Base-by-base conservation (phyloP, 2,797 vertebrate genomes). In the Etheostoma perlongum region DNA sequence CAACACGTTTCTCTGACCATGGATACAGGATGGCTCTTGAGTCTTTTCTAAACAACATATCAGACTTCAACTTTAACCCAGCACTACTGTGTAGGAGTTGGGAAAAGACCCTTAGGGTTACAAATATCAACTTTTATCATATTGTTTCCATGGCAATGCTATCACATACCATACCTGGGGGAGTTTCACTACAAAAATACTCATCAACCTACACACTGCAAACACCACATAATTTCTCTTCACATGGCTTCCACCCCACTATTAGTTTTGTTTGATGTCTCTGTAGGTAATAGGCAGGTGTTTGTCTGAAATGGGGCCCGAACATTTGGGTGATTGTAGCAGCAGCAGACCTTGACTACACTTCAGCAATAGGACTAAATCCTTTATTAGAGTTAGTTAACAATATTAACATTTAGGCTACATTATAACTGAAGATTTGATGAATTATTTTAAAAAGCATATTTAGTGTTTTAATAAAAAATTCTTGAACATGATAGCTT, bases 71-170 rank as follows among this genome's bases (percentile, higher is more conserved):
- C 53, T 76, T 78, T 53, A 73, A 84, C 79, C 60, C 49, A 60
- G 36, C 52, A 19, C 42, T 46, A 44, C 60, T 77, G 78, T 76
- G 82, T 89, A 65, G 77, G 84, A 87, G 83, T 91, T 69, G 65
- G 60, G 58, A 74, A 67, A 71, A 82, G 60, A 74, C 72, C 78
- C 80, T 47, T 15, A 30, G 58, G 78, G 75, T 78, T 75, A 76
- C 60, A 84, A 83, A 82, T 78, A 91, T 72, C 61, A 79, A 23
- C 67, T 79, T 40, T 40, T 63, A 60, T 71, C 53, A 66, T 66
- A 77, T 68, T 55, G 93, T 94, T 93, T 91, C 91, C 90, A 92
- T 93, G 87, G 91, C 72, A 82, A 91, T 89, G 72, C 46, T 52
- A 80, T 81, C 63, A 55, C 66, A 82, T 60, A 46, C n/a, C 23